Base-by-base conservation (phyloP, 2,888 invertebrate genomes). In the Linnaemya vulpina region DNA sequence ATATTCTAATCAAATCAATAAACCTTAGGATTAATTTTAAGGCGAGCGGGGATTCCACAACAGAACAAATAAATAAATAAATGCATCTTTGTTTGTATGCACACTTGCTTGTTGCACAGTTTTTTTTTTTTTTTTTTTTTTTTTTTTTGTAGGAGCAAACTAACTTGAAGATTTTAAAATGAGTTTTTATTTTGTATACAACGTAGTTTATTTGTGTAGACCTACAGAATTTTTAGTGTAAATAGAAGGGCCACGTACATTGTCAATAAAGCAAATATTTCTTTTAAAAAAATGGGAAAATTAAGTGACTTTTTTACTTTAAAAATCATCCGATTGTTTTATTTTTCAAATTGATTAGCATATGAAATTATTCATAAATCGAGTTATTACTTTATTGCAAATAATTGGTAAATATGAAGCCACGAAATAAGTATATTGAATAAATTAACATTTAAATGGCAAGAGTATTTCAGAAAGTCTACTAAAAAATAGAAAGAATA, bases 1-100 rank as follows among this genome's bases (percentile, higher is more conserved):
- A 10, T 60, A 71, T 73, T 73, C 22, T 49, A 65, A 65, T 58
- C 49, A 46, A 63, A 63, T 79, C 43, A 62, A 71, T 63, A 46
- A 53, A 43, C 53, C 51, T 38, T 38, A 68, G 38, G 51, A 25
- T 60, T 38, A 35, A 22, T 43, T 70, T 5, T 40, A 3, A 13
- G 10, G 11, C 4, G 5, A 20, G 55, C 4, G 25, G 25, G 40
- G 1, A 8, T 4, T 15, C 46, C 11, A 35, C 15, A 40, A 22
- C n/a, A 38, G 35, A 35, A 58, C n/a, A 8, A 30, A 58, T n/a
- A 46, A 43, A 13, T 46, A 15, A 51, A 53, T 11, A 17, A 20
- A 13, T 38, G 17, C 38, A 20, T 55, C 13, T 55, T 55, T 25
- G 4, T 22, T 15, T 53, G 10, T 51, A 1, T 51, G 51, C 51